phyloP scores from a whole-genome alignment of 2,797 vertebrate species.

The Crax fasciolata region DNA sequence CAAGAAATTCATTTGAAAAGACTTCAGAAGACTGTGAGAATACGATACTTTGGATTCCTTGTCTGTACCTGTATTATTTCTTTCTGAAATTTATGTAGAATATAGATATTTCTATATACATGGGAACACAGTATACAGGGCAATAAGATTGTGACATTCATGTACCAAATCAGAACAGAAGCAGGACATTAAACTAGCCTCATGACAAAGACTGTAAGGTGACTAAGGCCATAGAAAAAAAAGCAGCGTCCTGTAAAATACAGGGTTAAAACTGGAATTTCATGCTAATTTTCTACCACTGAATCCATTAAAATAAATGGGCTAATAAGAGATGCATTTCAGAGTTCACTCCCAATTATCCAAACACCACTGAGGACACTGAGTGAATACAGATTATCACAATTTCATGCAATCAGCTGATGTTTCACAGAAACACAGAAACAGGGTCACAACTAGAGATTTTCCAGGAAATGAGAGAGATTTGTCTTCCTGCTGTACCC shows the following conservation, averaged over 20 bases:
- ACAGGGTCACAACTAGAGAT: neutral
- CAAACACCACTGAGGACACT: neutral
- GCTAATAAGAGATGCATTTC: constrained; percentile 44
- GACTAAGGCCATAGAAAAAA: neutral
- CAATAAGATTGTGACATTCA: constrained; percentile 31
- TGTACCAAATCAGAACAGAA: constrained; percentile 23
- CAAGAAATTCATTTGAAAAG: constrained; percentile 9
- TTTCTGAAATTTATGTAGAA: constrained; percentile 8
- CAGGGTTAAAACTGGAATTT: neutral
- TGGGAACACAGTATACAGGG: neutral
- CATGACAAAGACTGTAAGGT: neutral
- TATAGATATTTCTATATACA: constrained; percentile 29
- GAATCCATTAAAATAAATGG: neutral
- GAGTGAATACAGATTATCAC: neutral
- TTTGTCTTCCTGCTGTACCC: neutral
- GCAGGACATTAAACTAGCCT: neutral
- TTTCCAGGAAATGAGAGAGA: neutral
- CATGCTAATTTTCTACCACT: neutral
- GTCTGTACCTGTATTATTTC: neutral
- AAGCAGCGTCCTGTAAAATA: neutral
- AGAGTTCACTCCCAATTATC: constrained; percentile 24
- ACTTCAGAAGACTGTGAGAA: neutral
- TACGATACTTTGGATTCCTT: neutral
- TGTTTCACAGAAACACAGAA: neutral
- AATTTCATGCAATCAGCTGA: neutral